phyloP scores from a whole-genome alignment of 1,140 invertebrate genomes.

The Varroa destructor region DNA sequence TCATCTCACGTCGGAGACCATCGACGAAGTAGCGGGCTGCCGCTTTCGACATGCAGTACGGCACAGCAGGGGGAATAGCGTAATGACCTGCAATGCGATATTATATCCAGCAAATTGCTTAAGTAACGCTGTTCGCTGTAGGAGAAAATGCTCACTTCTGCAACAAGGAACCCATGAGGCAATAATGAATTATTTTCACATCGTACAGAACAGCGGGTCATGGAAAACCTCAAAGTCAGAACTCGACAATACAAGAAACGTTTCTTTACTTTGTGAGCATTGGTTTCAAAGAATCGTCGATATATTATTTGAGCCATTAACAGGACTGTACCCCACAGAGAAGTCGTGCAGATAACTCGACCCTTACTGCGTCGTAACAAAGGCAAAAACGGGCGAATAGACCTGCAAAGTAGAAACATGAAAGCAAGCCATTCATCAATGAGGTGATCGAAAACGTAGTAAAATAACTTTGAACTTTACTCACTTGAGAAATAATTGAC shows the following conservation, averaged over 20 bases:
- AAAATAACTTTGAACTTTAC: too few species aligned
- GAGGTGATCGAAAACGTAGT: too few species aligned
- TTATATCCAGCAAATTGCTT: slow-evolving; percentile 4
- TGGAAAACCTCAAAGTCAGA: too few species aligned
- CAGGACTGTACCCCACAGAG: slow-evolving; percentile 40
- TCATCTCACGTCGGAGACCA: slow-evolving; percentile 57
- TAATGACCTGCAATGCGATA: slow-evolving; percentile 28
- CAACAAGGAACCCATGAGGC: too few species aligned
- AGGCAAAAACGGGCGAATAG: slow-evolving; percentile 58
- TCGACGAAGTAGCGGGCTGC: slow-evolving; percentile 51
- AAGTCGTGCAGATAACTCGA: slow-evolving; percentile 44
- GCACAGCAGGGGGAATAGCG: slow-evolving; percentile 42
- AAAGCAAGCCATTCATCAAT: too few species aligned
- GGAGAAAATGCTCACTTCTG: neutral
- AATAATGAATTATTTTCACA: too few species aligned
- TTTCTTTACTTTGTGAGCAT: too few species aligned
- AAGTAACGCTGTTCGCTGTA: neutral
- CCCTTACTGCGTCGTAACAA: slow-evolving; percentile 50
- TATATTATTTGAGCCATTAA: too few species aligned
- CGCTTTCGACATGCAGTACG: slow-evolving; percentile 45
- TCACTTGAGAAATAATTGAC: too few species aligned
- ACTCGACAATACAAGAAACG: too few species aligned
- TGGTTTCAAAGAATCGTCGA: too few species aligned
- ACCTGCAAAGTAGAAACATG: slow-evolving; percentile 35
- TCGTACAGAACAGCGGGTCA: too few species aligned